Base-by-base conservation (phyloP, 1,140 invertebrate species). In the Temnothorax longispinosus region DNA sequence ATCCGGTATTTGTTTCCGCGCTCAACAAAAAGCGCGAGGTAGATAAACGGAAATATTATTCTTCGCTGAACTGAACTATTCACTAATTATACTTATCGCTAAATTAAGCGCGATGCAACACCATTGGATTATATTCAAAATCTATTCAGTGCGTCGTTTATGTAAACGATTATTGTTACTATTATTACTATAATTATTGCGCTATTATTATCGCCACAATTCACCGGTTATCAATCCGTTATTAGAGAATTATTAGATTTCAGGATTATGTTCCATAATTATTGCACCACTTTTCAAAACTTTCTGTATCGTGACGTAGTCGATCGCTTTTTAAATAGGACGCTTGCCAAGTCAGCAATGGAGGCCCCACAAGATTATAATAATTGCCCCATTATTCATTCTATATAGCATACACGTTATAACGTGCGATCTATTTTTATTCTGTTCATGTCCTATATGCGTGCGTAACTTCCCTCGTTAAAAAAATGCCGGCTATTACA, bases 341-440 rank as follows among this genome's bases (percentile, higher is more conserved):
- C 80, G 64, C 50, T 56, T 56, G 69, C 18, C 67, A 72, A 82
- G 52, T 60, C 44, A 15, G 13, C 41, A 67, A 72, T 60, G n/a
- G 41, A 50, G 27, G 13, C 54, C 38, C 54, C 38, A 50, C 47
- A 38, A 54, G 54, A 84, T 74, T 84, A 82, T 72, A 72, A 74
- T 82, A 74, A 84, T 84, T 84, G 69, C 35, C 27, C 54, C n/a
- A 58, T 41, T 67, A 80, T 50, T 27, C 54, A 67, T 27, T 38
- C n/a, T 69, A 35, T 67, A 74, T 72, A 47, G 41, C 35, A 11
- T 27, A 75, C 15, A 56, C 54, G 54, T 10, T 10, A 7, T 58
- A 72, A 71, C 11, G 80, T 60, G 38, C 52, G 8, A 84, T 84
- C 54, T 50, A 84, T 84, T 84, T 84, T 84, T 84, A 50, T 74